Conservation (phyloP, 2,113 vertebrate species). For the Mormoops blainvillei region DNA sequence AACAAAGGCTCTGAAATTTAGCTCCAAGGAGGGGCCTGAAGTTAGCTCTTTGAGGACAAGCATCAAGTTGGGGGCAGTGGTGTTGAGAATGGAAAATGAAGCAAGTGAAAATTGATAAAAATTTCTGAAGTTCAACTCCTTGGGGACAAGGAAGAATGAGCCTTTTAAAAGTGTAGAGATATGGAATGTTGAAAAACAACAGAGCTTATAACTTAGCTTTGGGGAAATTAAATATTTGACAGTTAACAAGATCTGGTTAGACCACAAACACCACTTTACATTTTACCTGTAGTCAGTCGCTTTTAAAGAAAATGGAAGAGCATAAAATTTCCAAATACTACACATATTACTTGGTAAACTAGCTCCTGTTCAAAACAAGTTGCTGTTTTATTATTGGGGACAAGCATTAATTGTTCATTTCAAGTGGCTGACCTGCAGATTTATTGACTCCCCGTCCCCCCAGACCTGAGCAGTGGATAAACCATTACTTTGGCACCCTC, state of each 20-base stretch:
- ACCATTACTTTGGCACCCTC: background rate
- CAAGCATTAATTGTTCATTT: background rate
- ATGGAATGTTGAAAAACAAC: background rate
- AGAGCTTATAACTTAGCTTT: background rate
- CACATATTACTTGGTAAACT: background rate
- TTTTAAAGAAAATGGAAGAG: background rate
- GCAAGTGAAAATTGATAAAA: conserved; percentile 70
- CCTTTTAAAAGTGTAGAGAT: background rate
- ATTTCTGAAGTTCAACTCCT: conserved; percentile 18
- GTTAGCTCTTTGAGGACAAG: conserved; percentile 61
- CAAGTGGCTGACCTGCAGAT: accelerated
- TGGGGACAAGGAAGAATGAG: conserved; percentile 57
- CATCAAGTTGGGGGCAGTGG: conserved; percentile 10
- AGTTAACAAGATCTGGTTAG: background rate
- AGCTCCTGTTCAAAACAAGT: background rate
- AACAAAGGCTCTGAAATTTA: conserved; percentile 68
- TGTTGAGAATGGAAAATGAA: background rate
- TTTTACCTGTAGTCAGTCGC: background rate
- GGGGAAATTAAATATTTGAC: background rate
- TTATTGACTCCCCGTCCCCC: background rate
- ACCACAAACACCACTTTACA: background rate
- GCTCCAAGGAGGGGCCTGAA: conserved; percentile 45
- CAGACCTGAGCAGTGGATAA: background rate
- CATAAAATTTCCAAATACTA: background rate
- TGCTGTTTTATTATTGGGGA: background rate